Evolutionary conservation across 30 jellyfish, hydroid and myxozoan species (phyloP), one percentile per base, ranked within the genome.

Genomic region (Pseudorhiza aurosa): DNA sequence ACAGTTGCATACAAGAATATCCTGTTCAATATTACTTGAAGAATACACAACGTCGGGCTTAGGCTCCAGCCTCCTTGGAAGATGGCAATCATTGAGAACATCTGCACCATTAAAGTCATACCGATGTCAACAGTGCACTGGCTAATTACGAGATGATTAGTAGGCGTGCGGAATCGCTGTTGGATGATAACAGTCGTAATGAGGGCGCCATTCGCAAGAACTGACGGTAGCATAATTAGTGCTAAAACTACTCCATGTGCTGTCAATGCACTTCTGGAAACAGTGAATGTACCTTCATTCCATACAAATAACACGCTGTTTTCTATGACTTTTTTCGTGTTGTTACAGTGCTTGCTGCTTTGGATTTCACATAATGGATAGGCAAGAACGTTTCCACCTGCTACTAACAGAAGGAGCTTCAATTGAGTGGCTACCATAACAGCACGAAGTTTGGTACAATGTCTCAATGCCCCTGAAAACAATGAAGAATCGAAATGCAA

Each of bases 71-170:
- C 79, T 39, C 85, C 75, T 26, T 49, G 75, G 15, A 42, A 15
- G 0, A 77, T 27, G 1, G 85, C 78, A 1, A 67, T 33, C 8
- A 72, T 11, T 11, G 89, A 49, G 55, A 73, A 46, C 22, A 46
- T 49, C 59, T 56, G 40, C 25, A 85, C 96, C n/a, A 46, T 58
- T 2, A 85, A 71, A 6, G 85, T 56, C 79, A 85, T 19, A 2
- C 40, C 40, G 22, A 85, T 55, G 59, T 85, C 96, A 28, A 56
- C 85, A n/a, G 58, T 1, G 72, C 89, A 85, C 33, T 85, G 96
- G 62, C 89, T 77, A 14, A 74, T 59, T 31, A 85, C 75, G 25
- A 85, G 58, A 35, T 45, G 68, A 64, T 85, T 85, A 19, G 87
- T 72, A 11, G 89, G 85, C 17, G 96, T 72, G 28, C 96, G 88